Evolutionary conservation across 1,140 invertebrate species (phyloP).

Genomic region (Augochlora pura): DNA sequence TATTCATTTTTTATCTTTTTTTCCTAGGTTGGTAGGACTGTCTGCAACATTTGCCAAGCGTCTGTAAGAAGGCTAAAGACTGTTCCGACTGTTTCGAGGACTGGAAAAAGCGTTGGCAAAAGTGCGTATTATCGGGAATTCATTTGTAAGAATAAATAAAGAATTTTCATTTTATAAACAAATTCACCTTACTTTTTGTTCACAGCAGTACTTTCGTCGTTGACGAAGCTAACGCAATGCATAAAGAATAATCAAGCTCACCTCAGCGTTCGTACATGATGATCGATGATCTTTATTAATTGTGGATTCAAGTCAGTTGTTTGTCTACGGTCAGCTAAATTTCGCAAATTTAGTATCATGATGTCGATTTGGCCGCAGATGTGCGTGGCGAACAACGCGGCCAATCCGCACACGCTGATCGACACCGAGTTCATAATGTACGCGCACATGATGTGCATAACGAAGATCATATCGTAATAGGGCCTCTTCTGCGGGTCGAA

Average conservation of each 20-base stretch:
- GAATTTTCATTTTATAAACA: no score
- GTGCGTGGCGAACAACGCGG: constrained; percentile 50
- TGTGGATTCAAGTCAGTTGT: neutral
- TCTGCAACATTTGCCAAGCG: no score
- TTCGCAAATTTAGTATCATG: constrained; percentile 38
- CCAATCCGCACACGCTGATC: constrained; percentile 38
- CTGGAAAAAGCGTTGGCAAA: no score
- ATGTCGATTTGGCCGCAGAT: constrained; percentile 58
- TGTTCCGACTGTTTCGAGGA: no score
- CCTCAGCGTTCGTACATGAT: constrained; percentile 44
- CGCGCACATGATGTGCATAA: constrained; percentile 37
- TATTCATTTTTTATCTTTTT: no score
- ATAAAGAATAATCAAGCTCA: neutral
- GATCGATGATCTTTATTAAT: constrained; percentile 43
- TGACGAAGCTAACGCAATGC: no score
- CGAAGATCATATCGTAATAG: constrained; percentile 53
- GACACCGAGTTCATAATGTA: constrained; percentile 44
- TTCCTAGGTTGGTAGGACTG: no score
- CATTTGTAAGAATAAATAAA: no score
- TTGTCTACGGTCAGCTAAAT: constrained; percentile 18
- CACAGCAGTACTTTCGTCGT: no score
- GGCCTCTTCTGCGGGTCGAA: constrained; percentile 34
- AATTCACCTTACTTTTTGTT: no score
- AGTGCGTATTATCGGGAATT: no score
- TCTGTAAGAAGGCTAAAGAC: no score